These are phyloP conservation scores for Meriones unguiculatus DNA, from an alignment of 2,113 vertebrate genomes.

Conservation along the genomic window DNA sequence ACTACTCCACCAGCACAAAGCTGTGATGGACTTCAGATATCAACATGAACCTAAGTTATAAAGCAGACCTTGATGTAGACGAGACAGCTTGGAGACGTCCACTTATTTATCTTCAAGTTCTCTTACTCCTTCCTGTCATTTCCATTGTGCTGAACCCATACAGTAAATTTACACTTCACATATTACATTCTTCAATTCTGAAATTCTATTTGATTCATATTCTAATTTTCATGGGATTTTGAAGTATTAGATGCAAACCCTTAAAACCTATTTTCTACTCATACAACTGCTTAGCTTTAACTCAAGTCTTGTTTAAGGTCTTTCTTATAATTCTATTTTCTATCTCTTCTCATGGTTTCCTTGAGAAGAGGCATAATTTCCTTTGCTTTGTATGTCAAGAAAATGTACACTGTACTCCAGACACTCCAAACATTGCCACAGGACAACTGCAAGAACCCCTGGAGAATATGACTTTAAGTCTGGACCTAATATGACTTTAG, in stretches of 20 bases:
- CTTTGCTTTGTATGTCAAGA: constrained; percentile 14
- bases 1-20: not conserved
- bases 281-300: constrained; percentile 13
- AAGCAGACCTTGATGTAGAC: not conserved
- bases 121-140: not conserved
- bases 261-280: not conserved
- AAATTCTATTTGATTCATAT: constrained; percentile 39
- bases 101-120: constrained; percentile 3
- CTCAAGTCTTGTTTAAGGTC: not conserved
- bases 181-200: not conserved
- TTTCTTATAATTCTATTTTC: constrained; percentile 30
- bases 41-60: not conserved
- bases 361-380: constrained; percentile 20
- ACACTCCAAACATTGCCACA: not conserved
- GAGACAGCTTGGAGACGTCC: not conserved
- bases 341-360: not conserved
- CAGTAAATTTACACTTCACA: not conserved
- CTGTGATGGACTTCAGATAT: not conserved
- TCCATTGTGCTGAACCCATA: not conserved
- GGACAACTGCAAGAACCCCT: not conserved
- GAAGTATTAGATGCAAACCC: not conserved
- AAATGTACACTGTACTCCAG: constrained; percentile 15
- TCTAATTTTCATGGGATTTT: constrained; percentile 8
- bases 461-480: not conserved
- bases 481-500: too few species aligned